Conservation (phyloP, 2,888 invertebrate species). For the Drosophila anceps region DNA sequence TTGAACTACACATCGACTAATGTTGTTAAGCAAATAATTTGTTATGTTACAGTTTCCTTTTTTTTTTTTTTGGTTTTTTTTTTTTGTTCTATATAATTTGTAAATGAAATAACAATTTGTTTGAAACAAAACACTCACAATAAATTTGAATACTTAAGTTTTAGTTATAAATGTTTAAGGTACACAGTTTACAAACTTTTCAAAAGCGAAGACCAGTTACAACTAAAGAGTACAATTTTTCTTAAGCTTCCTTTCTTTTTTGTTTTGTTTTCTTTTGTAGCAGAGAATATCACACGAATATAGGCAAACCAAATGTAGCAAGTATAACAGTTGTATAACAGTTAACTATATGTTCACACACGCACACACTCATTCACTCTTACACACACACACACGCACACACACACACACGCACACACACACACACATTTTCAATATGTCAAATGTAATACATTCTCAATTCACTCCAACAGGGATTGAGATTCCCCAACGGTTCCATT, state of each 20-base stretch:
- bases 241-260: constrained; percentile 4
- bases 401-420: constrained; percentile 10
- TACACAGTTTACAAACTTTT: constrained; percentile 78
- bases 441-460: constrained; percentile 7
- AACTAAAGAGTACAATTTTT: constrained; percentile 43
- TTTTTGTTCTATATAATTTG: constrained; percentile 11
- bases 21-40: constrained; percentile 42
- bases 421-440: constrained; percentile 5
- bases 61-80: constrained; percentile 2
- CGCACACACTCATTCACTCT: constrained; percentile 7
- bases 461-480: constrained; percentile 68
- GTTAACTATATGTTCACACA: constrained; percentile 43
- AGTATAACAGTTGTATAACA: constrained; percentile 69
- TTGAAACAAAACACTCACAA: constrained; percentile 62
- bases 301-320: constrained; percentile 61
- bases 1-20: constrained; percentile 66
- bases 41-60: constrained; percentile 57
- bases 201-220: constrained; percentile 66
- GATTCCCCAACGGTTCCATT: constrained; percentile 69
- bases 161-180: constrained; percentile 62
- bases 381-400: background rate
- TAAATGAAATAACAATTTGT: constrained; percentile 66
- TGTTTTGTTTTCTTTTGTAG: constrained; percentile 31
- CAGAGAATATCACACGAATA: constrained; percentile 76
- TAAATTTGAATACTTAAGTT: constrained; percentile 62